Base-by-base conservation (phyloP, 2,113 vertebrate species). In the Coreoperca whiteheadi region DNA sequence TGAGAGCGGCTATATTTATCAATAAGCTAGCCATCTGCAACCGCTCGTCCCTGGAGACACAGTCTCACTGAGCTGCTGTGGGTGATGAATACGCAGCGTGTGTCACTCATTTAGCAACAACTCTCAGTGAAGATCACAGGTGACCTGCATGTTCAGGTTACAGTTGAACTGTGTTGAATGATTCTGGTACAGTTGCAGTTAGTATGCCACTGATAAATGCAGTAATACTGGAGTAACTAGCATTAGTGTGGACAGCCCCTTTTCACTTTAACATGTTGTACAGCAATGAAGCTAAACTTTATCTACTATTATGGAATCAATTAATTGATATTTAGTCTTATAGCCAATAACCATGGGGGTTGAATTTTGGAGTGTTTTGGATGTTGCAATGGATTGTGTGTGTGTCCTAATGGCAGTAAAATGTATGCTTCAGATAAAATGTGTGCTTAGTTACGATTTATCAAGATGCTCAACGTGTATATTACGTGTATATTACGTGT, bases 1-100 rank as follows among this genome's bases (percentile, higher is more conserved):
- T 12, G 8, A 34, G 46, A 77, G 9, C 41, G 30, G 64, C 74
- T 46, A 61, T 66, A 84, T 88, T 84, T 77, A 79, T 90, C 84
- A 88, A 80, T 80, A 71, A 87, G 51, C 68, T 67, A 77, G 82
- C 79, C 81, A 67, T 82, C 63, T 90, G 78, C 81, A 67, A 18
- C 74, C 39, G 39, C 71, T 61, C 39, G 6, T 79, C 84, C 73
- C 84, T 8, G 73, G 67, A 75, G 79, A 60, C 69, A 16, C 28
- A 9, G 73, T 54, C 77, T 74, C 41, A 51, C 60, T 53, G 76
- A 82, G 87, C 83, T 67, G 81, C 74, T 81, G 73, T 43, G 60
- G 81, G 48, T 25, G 60, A 82, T 79, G 72, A 74, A 73, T 72
- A 82, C 73, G 61, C 50, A 18, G 56, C 15, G n/a, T 67, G 78